Percentiles rank a stretch among this genome's conserved stretches.
These are phyloP conservation scores for Characodon lateralis DNA, from an alignment of 2,797 vertebrate genomes.

Conservation along the genomic window DNA sequence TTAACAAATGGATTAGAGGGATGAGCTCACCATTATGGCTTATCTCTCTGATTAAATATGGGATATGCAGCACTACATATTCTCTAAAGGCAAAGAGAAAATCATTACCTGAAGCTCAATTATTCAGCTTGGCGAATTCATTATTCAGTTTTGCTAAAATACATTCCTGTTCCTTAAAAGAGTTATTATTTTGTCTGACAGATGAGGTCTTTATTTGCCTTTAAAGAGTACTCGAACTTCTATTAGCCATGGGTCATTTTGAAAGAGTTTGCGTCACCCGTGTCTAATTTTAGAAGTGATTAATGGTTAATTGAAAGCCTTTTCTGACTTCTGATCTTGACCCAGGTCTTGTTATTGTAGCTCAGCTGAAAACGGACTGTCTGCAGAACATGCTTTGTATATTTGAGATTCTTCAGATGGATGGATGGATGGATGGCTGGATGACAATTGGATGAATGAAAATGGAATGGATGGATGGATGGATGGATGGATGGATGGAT, in stretches of 20 bases:
- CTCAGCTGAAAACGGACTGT: slow-evolving; percentile 27
- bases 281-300: slow-evolving; percentile 18
- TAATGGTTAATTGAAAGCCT: slow-evolving; percentile 16
- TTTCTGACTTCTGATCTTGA: not conserved
- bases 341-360: not conserved
- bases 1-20: slow-evolving; percentile 58
- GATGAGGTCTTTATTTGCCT: slow-evolving; percentile 22
- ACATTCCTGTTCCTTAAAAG: slow-evolving; percentile 18
- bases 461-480: not conserved
- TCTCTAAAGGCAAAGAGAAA: not conserved
- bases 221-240: slow-evolving; percentile 28
- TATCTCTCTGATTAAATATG: slow-evolving; percentile 24
- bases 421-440: not conserved
- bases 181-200: slow-evolving; percentile 16
- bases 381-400: not conserved
- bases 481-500: not conserved
- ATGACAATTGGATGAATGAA: no score
- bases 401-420: not conserved
- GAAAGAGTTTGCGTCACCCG: slow-evolving; percentile 13
- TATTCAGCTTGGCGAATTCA: slow-evolving; percentile 49
- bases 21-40: slow-evolving; percentile 26
- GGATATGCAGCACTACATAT: not conserved
- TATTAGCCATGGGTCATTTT: slow-evolving; percentile 23
- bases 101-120: slow-evolving; percentile 49
- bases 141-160: slow-evolving; percentile 45